Percentiles rank a stretch among this genome's conserved stretches.
phyloP scores from a whole-genome alignment of 1,140 invertebrate genomes.

The Bombyx mori region ASM3026992v2 NC_085133.1:9989001-9989500 shows the following conservation, averaged over 20 bases:
- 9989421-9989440: slow-evolving; percentile 33
- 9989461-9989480: slow-evolving; percentile 59
- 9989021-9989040: no score
- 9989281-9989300: slow-evolving; percentile 55
- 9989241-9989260: slow-evolving; percentile 3
- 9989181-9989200: no score
- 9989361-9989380: slow-evolving; percentile 53
- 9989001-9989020: no score
- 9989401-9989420: slow-evolving; percentile 60
- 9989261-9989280: slow-evolving; percentile 20
- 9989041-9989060: slow-evolving; percentile 28
- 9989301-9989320: slow-evolving; percentile 47
- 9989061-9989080: slow-evolving; percentile 39
- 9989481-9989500: slow-evolving; percentile 60
- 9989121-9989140: no score
- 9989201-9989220: background rate
- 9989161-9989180: no score
- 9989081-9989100: slow-evolving; percentile 39
- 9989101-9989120: background rate
- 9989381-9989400: slow-evolving; percentile 38
- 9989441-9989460: slow-evolving; percentile 41
- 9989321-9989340: slow-evolving; percentile 59
- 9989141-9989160: no score
- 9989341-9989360: slow-evolving; percentile 66
- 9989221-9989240: background rate